Conservation (phyloP, 2,888 invertebrate species). For the Margaritifera margaritifera region DNA sequence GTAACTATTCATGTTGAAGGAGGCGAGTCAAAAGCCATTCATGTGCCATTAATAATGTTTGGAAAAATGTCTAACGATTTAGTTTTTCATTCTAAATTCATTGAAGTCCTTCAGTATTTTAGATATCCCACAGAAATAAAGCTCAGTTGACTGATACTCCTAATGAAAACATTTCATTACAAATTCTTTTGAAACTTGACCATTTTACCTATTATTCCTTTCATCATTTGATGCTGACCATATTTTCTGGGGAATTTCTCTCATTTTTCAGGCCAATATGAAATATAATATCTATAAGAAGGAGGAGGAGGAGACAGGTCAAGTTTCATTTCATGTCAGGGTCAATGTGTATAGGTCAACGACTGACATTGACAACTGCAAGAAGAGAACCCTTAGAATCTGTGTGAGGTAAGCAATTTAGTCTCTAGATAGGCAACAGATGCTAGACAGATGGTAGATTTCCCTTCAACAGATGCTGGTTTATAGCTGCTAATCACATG, state of each 20-base stretch:
- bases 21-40: too few relatives aligned
- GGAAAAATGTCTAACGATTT: not conserved
- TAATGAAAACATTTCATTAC: too few relatives aligned
- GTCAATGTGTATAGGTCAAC: conserved; percentile 35
- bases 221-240: not conserved
- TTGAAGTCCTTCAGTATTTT: too few relatives aligned
- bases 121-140: too few relatives aligned
- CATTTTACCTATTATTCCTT: not conserved
- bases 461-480: not conserved
- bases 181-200: not conserved
- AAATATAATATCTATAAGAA: conserved; percentile 55
- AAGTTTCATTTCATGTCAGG: conserved; percentile 44
- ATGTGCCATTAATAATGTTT: not conserved
- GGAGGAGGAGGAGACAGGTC: conserved; percentile 27
- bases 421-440: not conserved
- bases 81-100: too few relatives aligned
- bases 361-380: conserved; percentile 43
- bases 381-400: conserved; percentile 49
- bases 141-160: too few relatives aligned
- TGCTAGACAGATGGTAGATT: too few relatives aligned
- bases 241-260: not conserved
- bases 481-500: not conserved
- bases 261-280: conserved; percentile 51
- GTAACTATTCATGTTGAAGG: too few relatives aligned
- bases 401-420: conserved; percentile 52